These are phyloP conservation scores for Momotus momota DNA, from an alignment of 2,797 vertebrate species.

Conservation along the genomic window DNA sequence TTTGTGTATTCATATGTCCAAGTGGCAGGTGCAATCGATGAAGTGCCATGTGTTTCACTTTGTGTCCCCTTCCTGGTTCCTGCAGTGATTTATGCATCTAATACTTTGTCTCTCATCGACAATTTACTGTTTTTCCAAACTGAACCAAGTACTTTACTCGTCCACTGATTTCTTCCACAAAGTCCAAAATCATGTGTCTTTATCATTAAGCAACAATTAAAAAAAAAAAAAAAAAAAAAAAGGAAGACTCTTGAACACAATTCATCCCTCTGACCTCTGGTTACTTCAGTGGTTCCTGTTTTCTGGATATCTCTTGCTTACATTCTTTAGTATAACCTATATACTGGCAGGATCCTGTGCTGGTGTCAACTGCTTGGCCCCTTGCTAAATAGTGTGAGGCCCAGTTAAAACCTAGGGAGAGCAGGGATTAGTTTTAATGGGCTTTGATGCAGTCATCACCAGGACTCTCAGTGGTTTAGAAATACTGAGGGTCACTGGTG, in stretches of 20 bases:
- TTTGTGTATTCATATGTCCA: not conserved
- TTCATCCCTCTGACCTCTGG: not conserved
- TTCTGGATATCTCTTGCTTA: not conserved
- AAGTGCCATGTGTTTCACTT: not conserved
- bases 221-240: not conserved
- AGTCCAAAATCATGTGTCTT: not conserved
- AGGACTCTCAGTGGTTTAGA: not conserved
- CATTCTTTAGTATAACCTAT: not conserved
- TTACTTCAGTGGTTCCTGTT: not conserved
- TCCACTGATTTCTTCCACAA: not conserved
- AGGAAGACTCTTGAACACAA: not conserved
- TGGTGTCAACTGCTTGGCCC: not conserved
- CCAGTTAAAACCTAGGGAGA: not conserved
- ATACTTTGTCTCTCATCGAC: not conserved
- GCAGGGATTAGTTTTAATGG: not conserved
- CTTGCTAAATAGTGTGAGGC: not conserved
- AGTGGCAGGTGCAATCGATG: not conserved
- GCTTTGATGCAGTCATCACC: not conserved
- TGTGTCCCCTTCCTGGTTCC: not conserved
- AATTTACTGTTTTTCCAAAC: not conserved
- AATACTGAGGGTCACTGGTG: not conserved
- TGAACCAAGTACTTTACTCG: not conserved
- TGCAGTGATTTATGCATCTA: not conserved
- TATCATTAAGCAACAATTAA: not conserved
- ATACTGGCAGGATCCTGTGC: not conserved